phyloP scores from a whole-genome alignment of 2,888 invertebrate species.

The Drosophila testacea region DNA sequence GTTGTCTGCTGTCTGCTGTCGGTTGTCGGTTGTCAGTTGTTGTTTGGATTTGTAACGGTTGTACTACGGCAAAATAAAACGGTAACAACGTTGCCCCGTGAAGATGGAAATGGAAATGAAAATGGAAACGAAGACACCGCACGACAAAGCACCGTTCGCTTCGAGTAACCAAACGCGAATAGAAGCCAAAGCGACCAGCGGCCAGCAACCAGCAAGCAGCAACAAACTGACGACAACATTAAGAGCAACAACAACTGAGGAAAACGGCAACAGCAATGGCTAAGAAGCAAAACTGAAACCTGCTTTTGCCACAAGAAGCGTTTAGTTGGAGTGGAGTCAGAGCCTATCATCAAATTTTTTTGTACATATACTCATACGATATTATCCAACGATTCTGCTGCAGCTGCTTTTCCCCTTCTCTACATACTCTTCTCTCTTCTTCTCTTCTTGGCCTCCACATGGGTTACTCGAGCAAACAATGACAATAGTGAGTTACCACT shows the following conservation, averaged over 20 bases:
- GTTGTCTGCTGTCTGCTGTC: slow-evolving; percentile 19
- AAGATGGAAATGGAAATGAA: slow-evolving; percentile 25
- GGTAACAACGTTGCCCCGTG: slow-evolving; percentile 56
- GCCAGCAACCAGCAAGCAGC: slow-evolving; percentile 54
- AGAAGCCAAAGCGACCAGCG: slow-evolving; percentile 65
- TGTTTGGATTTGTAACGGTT: slow-evolving; percentile 62
- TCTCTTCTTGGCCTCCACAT: slow-evolving; percentile 15
- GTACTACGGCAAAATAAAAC: slow-evolving; percentile 51
- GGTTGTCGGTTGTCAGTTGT: slow-evolving; percentile 20
- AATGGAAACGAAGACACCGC: slow-evolving; percentile 22
- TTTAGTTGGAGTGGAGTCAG: slow-evolving; percentile 9
- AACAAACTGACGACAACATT: slow-evolving; percentile 23
- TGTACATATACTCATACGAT: slow-evolving; percentile 41
- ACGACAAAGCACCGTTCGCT: slow-evolving; percentile 83
- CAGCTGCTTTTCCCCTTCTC: no score
- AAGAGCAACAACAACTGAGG: slow-evolving; percentile 17
- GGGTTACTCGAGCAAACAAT: slow-evolving; percentile 37
- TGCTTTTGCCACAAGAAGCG: slow-evolving; percentile 36
- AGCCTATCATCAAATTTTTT: slow-evolving; percentile 53
- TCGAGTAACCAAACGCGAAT: slow-evolving; percentile 84
- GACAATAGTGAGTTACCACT: background rate
- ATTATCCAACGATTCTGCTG: slow-evolving; percentile 60
- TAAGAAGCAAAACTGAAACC: slow-evolving; percentile 42
- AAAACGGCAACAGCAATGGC: slow-evolving; percentile 13
- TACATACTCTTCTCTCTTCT: no score